Percentiles rank a stretch among this genome's conserved stretches.
Conservation (phyloP, 2,888 invertebrate genomes). For the Muscina levida region DNA sequence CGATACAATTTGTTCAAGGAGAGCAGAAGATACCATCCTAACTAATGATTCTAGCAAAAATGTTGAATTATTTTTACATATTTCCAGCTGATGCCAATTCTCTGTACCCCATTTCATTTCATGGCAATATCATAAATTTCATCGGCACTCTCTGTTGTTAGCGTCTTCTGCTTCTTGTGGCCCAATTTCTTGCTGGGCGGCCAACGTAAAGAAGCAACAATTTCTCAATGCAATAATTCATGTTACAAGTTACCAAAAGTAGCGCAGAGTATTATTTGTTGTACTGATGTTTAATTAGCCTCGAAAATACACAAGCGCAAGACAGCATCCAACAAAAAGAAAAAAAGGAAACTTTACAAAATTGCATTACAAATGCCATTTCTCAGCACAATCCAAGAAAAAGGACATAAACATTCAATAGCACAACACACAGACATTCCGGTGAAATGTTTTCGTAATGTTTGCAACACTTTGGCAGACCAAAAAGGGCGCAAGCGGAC, state of each 20-base stretch:
- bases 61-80: conserved; percentile 48
- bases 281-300: conserved; percentile 63
- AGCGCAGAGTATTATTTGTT: conserved; percentile 24
- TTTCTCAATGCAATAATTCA: conserved; percentile 41
- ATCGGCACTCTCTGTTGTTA: background rate
- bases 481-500: conserved; percentile 14
- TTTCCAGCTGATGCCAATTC: conserved; percentile 57
- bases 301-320: conserved; percentile 31
- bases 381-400: conserved; percentile 29
- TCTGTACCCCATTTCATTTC: conserved; percentile 20
- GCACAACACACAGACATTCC: conserved; percentile 54
- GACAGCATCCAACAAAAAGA: too few relatives aligned
- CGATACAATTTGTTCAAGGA: conserved; percentile 44
- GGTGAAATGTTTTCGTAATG: conserved; percentile 51
- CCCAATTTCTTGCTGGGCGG: conserved; percentile 38
- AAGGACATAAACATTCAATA: conserved; percentile 34
- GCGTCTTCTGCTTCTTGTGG: conserved; percentile 4
- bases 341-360: conserved; percentile 18
- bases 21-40: conserved; percentile 21
- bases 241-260: conserved; percentile 18
- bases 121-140: conserved; percentile 38
- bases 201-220: conserved; percentile 54
- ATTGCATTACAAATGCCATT: conserved; percentile 34
- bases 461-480: conserved; percentile 40
- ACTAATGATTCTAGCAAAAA: conserved; percentile 54